phyloP scores from a whole-genome alignment of 2,797 vertebrate genomes.

The Ispidina picta region DNA sequence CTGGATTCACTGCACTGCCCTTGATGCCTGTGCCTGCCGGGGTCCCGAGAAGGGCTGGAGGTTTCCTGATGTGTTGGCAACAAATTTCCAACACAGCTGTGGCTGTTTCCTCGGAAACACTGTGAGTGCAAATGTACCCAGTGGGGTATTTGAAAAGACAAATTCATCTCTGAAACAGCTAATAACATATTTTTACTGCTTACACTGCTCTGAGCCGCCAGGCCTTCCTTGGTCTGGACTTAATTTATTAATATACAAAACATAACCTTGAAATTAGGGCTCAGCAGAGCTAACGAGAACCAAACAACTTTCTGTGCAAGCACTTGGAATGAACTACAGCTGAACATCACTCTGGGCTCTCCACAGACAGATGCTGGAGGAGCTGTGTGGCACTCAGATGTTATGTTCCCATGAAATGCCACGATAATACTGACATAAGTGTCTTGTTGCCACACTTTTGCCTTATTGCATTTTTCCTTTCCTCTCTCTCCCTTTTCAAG shows the following conservation, averaged over 20 bases:
- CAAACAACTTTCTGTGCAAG: not conserved
- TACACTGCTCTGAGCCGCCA: not conserved
- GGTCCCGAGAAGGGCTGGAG: not conserved
- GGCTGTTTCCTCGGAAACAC: not conserved
- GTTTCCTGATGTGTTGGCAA: fast-evolving
- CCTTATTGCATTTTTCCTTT: slow-evolving; percentile 2
- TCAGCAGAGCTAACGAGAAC: not conserved
- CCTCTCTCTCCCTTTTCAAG: slow-evolving; percentile 3
- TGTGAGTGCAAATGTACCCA: not conserved
- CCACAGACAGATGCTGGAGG: not conserved
- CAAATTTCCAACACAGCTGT: not conserved
- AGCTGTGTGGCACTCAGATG: not conserved
- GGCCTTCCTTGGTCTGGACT: not conserved
- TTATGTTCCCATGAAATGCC: not conserved
- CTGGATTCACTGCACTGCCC: not conserved
- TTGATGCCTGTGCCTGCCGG: not conserved
- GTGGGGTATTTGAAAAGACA: not conserved
- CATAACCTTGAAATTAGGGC: not conserved
- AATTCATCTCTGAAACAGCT: slow-evolving; percentile 8
- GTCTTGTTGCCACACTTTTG: slow-evolving; percentile 7
- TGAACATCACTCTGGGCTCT: not conserved
- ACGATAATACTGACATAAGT: not conserved
- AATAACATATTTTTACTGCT: slow-evolving; percentile 34
- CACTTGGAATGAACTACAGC: not conserved
- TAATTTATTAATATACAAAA: slow-evolving; percentile 44